phyloP scores from a whole-genome alignment of 2,113 vertebrate genomes.

The Bubo bubo region DNA sequence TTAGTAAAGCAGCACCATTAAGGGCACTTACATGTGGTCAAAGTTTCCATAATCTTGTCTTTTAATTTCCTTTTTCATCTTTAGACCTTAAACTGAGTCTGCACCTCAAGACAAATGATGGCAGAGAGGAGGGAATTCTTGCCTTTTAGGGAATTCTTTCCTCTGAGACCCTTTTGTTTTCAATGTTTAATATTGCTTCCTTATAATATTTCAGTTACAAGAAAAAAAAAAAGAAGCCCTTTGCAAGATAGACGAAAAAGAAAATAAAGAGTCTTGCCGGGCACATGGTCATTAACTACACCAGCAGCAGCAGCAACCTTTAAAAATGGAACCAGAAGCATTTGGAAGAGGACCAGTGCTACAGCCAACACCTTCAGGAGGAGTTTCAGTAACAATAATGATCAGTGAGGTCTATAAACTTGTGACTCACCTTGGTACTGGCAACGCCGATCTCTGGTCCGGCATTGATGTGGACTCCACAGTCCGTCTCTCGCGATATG shows the following conservation, averaged over 20 bases:
- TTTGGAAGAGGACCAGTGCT: background rate
- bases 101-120: background rate
- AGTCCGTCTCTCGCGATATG: constrained; percentile 95
- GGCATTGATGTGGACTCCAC: constrained; percentile 96
- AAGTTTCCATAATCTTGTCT: background rate
- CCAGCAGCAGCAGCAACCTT: rapidly evolving
- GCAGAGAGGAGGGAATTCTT: background rate
- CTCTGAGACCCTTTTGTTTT: background rate
- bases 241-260: background rate
- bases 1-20: background rate
- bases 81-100: background rate
- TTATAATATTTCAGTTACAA: background rate
- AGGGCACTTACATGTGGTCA: background rate
- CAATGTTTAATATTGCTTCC: background rate
- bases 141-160: background rate
- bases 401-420: background rate
- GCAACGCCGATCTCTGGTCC: constrained; percentile 97
- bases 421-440: constrained; percentile 89
- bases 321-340: background rate
- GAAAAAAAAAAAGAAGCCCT: background rate
- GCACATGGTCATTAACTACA: background rate
- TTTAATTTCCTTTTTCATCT: background rate
- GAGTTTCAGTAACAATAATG: background rate
- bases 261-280: rapidly evolving
- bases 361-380: background rate